Conservation (phyloP, 2,888 invertebrate species). For the Callosobruchus maculatus region DNA sequence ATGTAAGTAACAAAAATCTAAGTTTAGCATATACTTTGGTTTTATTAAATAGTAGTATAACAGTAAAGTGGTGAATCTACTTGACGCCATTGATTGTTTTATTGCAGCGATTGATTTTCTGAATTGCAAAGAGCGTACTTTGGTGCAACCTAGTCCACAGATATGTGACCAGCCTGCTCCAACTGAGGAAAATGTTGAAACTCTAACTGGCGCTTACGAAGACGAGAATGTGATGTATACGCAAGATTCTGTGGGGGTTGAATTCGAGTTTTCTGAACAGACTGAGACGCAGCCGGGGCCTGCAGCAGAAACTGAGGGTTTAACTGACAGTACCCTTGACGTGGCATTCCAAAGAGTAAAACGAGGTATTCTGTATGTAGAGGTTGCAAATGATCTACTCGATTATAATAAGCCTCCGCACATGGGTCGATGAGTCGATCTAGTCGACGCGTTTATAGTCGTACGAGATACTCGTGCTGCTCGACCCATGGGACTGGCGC, state of each 20-base stretch:
- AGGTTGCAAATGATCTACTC: no score
- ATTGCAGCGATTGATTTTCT: not conserved
- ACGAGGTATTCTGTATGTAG: no score
- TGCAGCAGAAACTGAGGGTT: not conserved
- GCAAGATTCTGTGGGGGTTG: not conserved
- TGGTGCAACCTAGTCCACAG: not conserved
- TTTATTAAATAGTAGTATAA: no score
- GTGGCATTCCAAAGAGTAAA: not conserved
- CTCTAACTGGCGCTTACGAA: not conserved
- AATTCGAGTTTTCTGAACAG: not conserved
- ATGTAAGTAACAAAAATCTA: conserved; percentile 11
- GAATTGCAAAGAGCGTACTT: not conserved
- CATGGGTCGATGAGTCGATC: no score
- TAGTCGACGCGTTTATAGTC: no score
- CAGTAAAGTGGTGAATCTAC: not conserved
- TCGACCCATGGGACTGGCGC: no score
- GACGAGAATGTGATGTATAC: not conserved
- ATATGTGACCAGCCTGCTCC: not conserved
- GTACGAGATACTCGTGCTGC: no score
- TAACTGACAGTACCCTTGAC: not conserved
- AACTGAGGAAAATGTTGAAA: not conserved
- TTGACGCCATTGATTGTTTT: not conserved
- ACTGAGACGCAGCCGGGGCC: not conserved
- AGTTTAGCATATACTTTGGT: no score
- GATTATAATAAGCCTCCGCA: no score